Evolutionary conservation across 2,113 vertebrate genomes (phyloP).

Genomic region (Myocastor coypus): DNA sequence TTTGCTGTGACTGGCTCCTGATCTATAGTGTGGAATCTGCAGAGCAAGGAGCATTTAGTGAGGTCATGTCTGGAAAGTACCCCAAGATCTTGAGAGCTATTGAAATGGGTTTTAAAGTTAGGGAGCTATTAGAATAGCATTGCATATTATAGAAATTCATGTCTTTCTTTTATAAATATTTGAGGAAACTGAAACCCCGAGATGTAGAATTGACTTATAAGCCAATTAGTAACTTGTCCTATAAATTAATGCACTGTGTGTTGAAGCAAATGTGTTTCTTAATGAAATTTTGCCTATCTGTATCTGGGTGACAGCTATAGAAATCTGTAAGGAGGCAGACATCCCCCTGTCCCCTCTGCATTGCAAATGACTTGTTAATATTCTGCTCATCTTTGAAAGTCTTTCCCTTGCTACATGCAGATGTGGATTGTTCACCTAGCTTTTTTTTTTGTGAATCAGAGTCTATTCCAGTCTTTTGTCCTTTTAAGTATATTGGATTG

Average conservation of each 20-base stretch:
- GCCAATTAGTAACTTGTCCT: not conserved
- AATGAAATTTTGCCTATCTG: not conserved
- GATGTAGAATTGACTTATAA: not conserved
- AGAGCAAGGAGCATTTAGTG: not conserved
- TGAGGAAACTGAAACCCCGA: constrained; percentile 8
- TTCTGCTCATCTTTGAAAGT: not conserved
- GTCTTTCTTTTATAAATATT: not conserved
- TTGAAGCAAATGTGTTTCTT: not conserved
- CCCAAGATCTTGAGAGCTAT: not conserved
- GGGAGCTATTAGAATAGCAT: not conserved
- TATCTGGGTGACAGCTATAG: not conserved
- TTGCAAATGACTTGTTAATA: not conserved
- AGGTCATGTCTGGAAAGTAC: constrained; percentile 58
- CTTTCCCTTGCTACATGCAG: not conserved
- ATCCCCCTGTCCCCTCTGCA: not conserved
- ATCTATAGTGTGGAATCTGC: not conserved
- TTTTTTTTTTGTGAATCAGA: not conserved
- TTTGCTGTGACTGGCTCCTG: not conserved
- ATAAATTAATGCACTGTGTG: not conserved
- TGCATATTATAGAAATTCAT: not conserved
- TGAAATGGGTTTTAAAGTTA: constrained; percentile 28
- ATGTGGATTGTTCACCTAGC: not conserved
- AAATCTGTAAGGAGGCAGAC: not conserved
- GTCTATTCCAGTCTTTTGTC: not conserved
- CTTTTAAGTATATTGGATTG: not conserved